A percentile compares a stretch with the other conserved stretches of the same genome.
Conservation (phyloP, 2,113 vertebrate genomes). For the Urocitellus parryii region DNA sequence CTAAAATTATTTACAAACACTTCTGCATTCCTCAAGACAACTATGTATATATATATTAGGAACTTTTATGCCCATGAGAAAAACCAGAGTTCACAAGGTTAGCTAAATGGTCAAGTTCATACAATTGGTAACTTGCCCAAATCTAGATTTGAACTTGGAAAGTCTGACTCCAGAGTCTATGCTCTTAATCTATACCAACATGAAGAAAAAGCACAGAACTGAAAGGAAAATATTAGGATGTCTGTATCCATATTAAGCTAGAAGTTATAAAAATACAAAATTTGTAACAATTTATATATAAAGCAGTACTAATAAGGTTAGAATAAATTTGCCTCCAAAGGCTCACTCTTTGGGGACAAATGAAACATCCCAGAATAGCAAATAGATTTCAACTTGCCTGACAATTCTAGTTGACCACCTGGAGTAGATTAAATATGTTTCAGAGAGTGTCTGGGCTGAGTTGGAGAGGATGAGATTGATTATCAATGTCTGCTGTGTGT, state of each 20-base stretch:
- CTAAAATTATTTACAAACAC: neutral
- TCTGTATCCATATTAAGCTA: neutral
- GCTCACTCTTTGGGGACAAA: neutral
- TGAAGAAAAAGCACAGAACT: neutral
- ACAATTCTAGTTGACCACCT: neutral
- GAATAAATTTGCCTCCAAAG: too few relatives aligned
- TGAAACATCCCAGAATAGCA: neutral
- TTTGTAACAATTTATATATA: neutral
- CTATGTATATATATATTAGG: neutral
- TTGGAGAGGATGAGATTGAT: neutral
- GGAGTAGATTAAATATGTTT: neutral
- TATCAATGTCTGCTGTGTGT: neutral
- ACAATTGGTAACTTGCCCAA: neutral
- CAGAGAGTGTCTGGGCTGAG: neutral
- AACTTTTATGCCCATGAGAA: neutral
- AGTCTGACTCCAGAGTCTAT: neutral
- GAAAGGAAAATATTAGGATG: neutral
- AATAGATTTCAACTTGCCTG: neutral
- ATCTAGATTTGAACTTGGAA: constrained; percentile 7
- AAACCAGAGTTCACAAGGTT: neutral
- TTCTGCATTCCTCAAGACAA: neutral
- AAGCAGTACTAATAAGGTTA: neutral
- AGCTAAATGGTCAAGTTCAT: neutral
- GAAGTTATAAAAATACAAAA: neutral
- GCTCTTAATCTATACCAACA: neutral